These are phyloP conservation scores for Dasyurus viverrinus DNA, from an alignment of 2,113 vertebrate genomes.

Conservation along the genomic window DNA sequence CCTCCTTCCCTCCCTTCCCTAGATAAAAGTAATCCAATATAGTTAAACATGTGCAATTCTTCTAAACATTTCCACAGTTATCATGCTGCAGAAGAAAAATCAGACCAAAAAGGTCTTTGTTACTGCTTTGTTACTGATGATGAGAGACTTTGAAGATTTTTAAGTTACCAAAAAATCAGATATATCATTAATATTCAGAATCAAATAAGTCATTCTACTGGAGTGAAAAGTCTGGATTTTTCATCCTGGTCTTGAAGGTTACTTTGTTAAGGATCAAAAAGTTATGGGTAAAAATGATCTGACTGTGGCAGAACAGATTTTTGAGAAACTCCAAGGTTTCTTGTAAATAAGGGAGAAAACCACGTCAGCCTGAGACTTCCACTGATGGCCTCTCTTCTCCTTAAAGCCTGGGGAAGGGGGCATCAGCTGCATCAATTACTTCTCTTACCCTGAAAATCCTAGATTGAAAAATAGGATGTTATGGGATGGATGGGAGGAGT, in stretches of 20 bases:
- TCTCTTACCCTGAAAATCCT: background rate
- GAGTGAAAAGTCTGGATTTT: background rate
- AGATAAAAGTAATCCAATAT: too few species aligned
- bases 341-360: background rate
- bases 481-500: too few species aligned
- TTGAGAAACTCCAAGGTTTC: background rate
- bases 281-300: background rate
- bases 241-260: background rate
- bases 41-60: too few species aligned
- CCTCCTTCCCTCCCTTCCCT: background rate
- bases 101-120: too few species aligned
- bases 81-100: too few species aligned
- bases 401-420: too few species aligned
- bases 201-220: background rate
- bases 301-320: background rate
- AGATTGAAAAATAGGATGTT: background rate
- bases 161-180: background rate
- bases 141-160: background rate
- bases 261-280: background rate
- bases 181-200: background rate
- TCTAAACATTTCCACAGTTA: too few species aligned
- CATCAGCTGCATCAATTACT: background rate
- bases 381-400: too few species aligned
- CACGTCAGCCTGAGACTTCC: background rate
- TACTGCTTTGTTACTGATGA: background rate